phyloP scores from a whole-genome alignment of 2,797 vertebrate genomes.

The Sebastes jordani region DNA sequence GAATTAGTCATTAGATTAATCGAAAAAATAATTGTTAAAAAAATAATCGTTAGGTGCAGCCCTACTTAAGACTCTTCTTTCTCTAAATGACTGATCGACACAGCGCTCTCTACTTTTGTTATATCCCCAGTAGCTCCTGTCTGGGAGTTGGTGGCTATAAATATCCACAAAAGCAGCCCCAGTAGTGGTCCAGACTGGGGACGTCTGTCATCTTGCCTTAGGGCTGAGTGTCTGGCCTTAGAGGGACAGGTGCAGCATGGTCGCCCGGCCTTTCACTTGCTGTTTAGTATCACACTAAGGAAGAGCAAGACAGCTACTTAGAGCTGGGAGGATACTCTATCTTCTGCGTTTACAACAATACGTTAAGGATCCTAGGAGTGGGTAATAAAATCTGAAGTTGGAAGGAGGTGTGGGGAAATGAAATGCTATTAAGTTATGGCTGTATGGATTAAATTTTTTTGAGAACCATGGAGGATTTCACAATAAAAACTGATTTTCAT shows the following conservation, averaged over 20 bases:
- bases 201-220: slow-evolving; percentile 35
- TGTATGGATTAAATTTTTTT: neutral
- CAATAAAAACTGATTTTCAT: neutral
- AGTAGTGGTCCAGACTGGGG: slow-evolving; percentile 34
- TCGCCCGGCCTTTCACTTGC: slow-evolving; percentile 32
- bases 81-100: neutral
- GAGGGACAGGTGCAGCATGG: slow-evolving; percentile 55
- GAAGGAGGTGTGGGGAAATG: neutral
- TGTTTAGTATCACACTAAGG: slow-evolving; percentile 5
- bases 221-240: slow-evolving; percentile 36
- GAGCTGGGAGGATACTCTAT: neutral
- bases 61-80: neutral
- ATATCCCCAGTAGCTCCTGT: slow-evolving; percentile 2
- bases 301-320: neutral
- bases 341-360: neutral
- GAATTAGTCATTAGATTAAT: too few species aligned
- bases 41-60: too few species aligned
- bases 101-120: neutral
- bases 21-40: too few species aligned
- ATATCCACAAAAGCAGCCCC: slow-evolving; percentile 28
- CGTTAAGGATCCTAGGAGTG: neutral
- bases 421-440: neutral
- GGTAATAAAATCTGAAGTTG: neutral
- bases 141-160: slow-evolving; percentile 33
- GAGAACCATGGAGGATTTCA: neutral